Conservation (phyloP, 2,113 vertebrate species). For the Nesogale talazaci region DNA sequence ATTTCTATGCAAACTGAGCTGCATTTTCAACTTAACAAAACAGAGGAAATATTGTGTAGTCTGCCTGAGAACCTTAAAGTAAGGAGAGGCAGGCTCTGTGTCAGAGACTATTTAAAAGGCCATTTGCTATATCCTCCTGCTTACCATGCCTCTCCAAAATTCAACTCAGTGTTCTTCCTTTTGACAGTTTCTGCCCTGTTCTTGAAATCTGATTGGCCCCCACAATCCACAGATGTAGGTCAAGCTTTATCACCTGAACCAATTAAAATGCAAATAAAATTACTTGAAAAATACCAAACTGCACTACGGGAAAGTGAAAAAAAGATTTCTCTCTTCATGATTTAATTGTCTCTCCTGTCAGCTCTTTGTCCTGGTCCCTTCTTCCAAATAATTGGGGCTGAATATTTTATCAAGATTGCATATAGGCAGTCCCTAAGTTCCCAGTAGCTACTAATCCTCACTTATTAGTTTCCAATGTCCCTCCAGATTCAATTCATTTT, state of each 20-base stretch:
- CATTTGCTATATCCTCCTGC: neutral
- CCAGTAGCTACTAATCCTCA: neutral
- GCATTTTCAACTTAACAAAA: neutral
- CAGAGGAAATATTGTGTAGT: neutral
- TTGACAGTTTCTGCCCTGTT: neutral
- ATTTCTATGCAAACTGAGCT: neutral
- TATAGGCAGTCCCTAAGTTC: neutral
- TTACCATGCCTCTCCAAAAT: neutral
- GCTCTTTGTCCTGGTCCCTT: neutral
- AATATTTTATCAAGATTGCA: neutral
- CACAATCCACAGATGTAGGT: too few relatives aligned
- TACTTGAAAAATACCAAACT: too few relatives aligned
- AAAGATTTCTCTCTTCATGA: neutral
- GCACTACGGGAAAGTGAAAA: too few relatives aligned
- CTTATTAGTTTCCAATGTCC: neutral
- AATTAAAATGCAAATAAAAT: too few relatives aligned
- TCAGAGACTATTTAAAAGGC: neutral
- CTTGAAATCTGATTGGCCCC: too few relatives aligned
- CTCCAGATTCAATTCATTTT: neutral
- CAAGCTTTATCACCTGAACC: neutral
- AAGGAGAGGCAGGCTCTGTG: neutral
- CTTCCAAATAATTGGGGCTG: neutral
- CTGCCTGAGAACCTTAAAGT: neutral
- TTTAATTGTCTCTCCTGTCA: neutral
- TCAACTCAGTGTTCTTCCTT: neutral